phyloP scores from a whole-genome alignment of 2,113 vertebrate genomes.

The Hepsetus odoe region DNA sequence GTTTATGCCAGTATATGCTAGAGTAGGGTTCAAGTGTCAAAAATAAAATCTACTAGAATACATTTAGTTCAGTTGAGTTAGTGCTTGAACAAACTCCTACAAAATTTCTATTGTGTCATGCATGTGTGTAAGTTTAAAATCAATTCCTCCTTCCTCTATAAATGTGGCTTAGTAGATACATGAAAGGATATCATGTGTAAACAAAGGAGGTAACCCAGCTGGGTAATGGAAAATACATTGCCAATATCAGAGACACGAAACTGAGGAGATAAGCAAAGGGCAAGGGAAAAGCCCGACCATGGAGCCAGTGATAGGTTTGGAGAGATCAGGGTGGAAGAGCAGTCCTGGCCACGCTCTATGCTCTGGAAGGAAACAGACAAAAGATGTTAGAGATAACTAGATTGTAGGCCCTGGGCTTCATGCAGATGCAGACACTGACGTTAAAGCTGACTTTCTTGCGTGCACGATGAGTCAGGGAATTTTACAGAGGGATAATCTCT shows the following conservation, averaged over 20 bases:
- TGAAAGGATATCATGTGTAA: slow-evolving; percentile 24
- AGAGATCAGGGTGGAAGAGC: slow-evolving; percentile 36
- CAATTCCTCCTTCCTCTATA: slow-evolving; percentile 30
- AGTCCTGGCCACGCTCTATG: slow-evolving; percentile 12
- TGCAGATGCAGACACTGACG: slow-evolving; percentile 24
- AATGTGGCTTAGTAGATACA: neutral
- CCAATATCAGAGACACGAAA: slow-evolving; percentile 24
- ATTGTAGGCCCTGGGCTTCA: slow-evolving; percentile 34
- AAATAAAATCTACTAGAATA: too few species aligned
- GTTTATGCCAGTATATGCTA: too few species aligned
- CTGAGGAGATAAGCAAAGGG: slow-evolving; percentile 44
- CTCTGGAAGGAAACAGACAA: slow-evolving; percentile 34
- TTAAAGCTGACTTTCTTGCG: slow-evolving; percentile 34
- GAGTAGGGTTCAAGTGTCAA: too few species aligned
- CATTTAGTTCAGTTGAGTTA: too few species aligned
- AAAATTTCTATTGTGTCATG: too few species aligned
- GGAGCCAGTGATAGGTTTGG: slow-evolving; percentile 34
- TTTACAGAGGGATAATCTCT: slow-evolving; percentile 44
- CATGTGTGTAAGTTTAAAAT: slow-evolving; percentile 23
- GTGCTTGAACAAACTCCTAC: too few species aligned
- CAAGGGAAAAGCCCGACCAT: slow-evolving; percentile 32
- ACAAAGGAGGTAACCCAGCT: slow-evolving; percentile 19
- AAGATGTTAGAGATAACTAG: slow-evolving; percentile 51
- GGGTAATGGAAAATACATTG: slow-evolving; percentile 43
- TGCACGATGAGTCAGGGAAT: slow-evolving; percentile 53